phyloP scores from a whole-genome alignment of 1,140 invertebrate species.

The Sinella curviseta region DNA sequence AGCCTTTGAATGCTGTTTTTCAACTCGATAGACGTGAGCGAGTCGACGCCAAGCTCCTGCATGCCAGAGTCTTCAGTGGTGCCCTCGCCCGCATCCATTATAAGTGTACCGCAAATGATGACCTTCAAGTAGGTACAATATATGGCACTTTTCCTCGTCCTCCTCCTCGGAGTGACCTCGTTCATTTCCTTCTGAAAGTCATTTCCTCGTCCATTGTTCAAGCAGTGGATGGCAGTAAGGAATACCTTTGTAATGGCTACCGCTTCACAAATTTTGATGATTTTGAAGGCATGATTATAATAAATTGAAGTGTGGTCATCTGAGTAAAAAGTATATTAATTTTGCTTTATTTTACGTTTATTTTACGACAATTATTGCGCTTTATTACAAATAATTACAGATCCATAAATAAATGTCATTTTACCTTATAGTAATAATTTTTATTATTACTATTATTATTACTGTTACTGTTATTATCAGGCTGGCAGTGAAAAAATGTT shows the following conservation, averaged over 20 bases:
- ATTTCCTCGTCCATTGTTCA: conserved; percentile 18
- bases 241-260: background rate
- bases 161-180: background rate
- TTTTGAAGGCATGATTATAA: too few relatives aligned
- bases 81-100: background rate
- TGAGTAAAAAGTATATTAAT: too few relatives aligned
- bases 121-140: background rate
- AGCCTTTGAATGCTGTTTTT: background rate
- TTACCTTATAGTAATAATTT: too few relatives aligned
- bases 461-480: too few relatives aligned
- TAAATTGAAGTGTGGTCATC: too few relatives aligned
- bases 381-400: too few relatives aligned
- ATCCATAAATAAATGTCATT: too few relatives aligned
- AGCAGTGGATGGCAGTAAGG: background rate
- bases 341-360: too few relatives aligned
- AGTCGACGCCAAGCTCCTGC: background rate
- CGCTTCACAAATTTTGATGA: background rate
- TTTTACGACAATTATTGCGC: too few relatives aligned
- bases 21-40: background rate
- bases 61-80: background rate
- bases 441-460: too few relatives aligned
- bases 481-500: too few relatives aligned
- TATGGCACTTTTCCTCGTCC: background rate
- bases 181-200: background rate
- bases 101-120: background rate